These are phyloP conservation scores for Rhea pennata DNA, from an alignment of 2,113 vertebrate species.

Conservation along the genomic window DNA sequence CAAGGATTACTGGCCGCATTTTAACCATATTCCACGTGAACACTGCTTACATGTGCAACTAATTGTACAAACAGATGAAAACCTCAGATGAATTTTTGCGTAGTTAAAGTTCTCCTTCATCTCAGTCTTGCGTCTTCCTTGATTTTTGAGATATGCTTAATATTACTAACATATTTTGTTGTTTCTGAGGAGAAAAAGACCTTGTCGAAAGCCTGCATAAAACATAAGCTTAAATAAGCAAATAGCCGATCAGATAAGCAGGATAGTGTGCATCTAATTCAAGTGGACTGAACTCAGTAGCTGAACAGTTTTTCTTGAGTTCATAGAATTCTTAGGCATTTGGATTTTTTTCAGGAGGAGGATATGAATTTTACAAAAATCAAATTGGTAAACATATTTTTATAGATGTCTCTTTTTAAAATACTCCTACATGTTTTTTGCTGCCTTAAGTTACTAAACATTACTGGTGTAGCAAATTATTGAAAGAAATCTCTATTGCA, in stretches of 20 bases:
- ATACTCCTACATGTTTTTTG: neutral
- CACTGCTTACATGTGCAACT: neutral
- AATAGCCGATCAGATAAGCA: neutral
- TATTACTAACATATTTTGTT: neutral
- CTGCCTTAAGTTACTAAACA: neutral
- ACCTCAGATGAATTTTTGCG: neutral
- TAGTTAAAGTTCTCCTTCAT: neutral
- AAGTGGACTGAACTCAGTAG: neutral
- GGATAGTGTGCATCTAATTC: neutral
- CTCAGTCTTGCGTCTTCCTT: neutral
- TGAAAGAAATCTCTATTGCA: neutral
- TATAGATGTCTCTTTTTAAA: neutral
- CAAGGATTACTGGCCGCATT: neutral
- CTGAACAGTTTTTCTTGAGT: neutral
- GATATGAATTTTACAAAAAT: neutral
- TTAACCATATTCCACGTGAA: neutral
- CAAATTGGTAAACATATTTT: neutral
- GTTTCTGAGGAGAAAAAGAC: neutral
- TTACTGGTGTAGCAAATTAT: neutral
- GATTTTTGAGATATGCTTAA: neutral
- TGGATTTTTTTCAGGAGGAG: neutral
- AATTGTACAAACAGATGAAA: neutral
- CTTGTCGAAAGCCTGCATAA: neutral
- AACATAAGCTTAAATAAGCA: neutral
- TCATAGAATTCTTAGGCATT: neutral